Evolutionary conservation across 2,888 invertebrate genomes (phyloP).

Genomic region (Acronicta leporina): DNA sequence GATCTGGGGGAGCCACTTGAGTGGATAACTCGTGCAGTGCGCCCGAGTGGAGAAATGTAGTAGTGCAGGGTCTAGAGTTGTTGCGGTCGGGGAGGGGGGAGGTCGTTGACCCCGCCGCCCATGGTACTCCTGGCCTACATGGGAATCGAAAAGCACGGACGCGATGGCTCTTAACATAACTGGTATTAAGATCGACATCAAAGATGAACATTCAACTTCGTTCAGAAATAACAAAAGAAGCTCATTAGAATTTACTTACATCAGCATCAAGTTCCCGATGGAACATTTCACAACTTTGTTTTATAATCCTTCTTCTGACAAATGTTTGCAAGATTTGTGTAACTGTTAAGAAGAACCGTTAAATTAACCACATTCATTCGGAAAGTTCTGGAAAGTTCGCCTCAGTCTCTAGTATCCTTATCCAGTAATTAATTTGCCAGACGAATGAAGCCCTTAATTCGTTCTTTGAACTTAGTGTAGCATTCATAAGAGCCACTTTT

Average conservation of each 20-base stretch:
- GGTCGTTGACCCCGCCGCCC: conserved; percentile 81
- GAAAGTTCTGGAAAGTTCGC: conserved; percentile 77
- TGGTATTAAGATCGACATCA: conserved; percentile 59
- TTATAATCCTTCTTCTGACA: conserved; percentile 63
- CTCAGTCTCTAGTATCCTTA: conserved; percentile 67
- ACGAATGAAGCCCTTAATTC: conserved; percentile 31
- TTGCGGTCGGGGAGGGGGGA: conserved; percentile 56
- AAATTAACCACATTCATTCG: conserved; percentile 81
- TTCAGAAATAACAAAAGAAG: conserved; percentile 37
- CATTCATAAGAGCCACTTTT: conserved; percentile 24
- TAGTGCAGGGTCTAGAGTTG: conserved; percentile 73
- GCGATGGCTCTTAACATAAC: conserved; percentile 59
- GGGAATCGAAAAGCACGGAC: conserved; percentile 54
- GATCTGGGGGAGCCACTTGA: conserved; percentile 59
- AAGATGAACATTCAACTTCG: conserved; percentile 38
- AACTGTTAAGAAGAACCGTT: conserved; percentile 75
- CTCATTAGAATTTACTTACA: conserved; percentile 35
- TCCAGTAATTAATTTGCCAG: conserved; percentile 66
- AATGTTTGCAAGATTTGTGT: conserved; percentile 69
- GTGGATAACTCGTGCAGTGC: conserved; percentile 67
- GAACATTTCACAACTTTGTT: conserved; percentile 58
- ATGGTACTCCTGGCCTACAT: conserved; percentile 87
- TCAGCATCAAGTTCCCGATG: conserved; percentile 44
- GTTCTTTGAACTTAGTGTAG: conserved; percentile 29
- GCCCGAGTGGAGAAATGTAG: conserved; percentile 79